A percentile compares a stretch with the other conserved stretches of the same genome.
Conservation (phyloP, 1,140 invertebrate genomes). For the Leptinotarsa undecemlineata region DNA sequence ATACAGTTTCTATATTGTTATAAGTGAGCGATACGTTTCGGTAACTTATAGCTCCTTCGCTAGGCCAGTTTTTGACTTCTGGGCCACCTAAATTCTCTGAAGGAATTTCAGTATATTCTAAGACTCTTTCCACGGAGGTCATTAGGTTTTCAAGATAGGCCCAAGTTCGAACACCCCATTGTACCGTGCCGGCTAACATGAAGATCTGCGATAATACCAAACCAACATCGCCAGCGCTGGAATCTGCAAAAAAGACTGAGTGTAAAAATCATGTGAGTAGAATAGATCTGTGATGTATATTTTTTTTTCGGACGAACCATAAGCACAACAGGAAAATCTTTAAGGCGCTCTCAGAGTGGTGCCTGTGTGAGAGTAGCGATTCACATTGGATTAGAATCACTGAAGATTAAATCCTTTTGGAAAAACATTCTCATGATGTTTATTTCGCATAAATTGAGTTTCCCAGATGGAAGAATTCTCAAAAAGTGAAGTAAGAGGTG, state of each 20-base stretch:
- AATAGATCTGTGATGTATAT: too few species aligned
- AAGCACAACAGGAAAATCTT: too few species aligned
- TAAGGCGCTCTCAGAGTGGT: too few species aligned
- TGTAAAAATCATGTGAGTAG: too few species aligned
- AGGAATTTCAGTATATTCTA: conserved; percentile 72
- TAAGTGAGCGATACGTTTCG: conserved; percentile 70
- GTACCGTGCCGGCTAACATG: conserved; percentile 76
- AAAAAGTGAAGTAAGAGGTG: too few species aligned
- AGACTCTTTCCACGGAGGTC: conserved; percentile 75
- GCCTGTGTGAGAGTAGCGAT: too few species aligned
- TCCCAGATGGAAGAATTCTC: too few species aligned
- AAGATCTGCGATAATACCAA: conserved; percentile 79
- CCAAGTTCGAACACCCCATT: conserved; percentile 85
- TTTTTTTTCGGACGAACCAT: too few species aligned
- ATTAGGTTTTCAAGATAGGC: conserved; percentile 84
- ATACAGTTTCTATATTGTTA: conserved; percentile 65
- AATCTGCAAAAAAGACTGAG: conserved; percentile 16
- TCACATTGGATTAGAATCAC: too few species aligned
- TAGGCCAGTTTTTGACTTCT: conserved; percentile 64
- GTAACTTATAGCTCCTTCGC: conserved; percentile 70
- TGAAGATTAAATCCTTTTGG: too few species aligned
- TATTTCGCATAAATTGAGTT: too few species aligned
- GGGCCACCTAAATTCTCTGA: conserved; percentile 74
- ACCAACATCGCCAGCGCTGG: conserved; percentile 68
- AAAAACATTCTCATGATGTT: too few species aligned